Evolutionary conservation across 2,113 vertebrate species (phyloP), one percentile per base, ranked within the genome.

Genomic region (Lamprologus lemairii): DNA sequence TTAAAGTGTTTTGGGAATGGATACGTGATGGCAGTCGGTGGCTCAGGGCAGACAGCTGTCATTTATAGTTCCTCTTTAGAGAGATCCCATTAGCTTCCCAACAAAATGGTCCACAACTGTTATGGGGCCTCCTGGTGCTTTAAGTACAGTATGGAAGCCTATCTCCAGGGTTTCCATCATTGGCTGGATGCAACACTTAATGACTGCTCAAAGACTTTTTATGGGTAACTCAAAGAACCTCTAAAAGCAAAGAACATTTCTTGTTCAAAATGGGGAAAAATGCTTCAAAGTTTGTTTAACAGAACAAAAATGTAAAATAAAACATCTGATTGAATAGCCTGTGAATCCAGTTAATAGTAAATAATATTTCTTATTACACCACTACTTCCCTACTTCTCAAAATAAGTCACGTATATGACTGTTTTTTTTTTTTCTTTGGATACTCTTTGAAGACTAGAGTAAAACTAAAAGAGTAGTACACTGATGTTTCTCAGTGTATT

Each of bases 11-110:
- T 91, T 80, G 89, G 91, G 90, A 89, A 92, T 88, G 92, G 83
- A 89, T 86, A 92, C 23, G 53, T 92, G 87, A 94, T 87, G 91
- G 60, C 83, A 92, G 84, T 84, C 89, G 73, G 86, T 90, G 91
- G 93, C 94, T 95, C 92, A 84, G 65, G 89, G 91, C 80, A 93
- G 94, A 93, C 91, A 95, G 93, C 90, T 95, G 93, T 92, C 92
- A 96, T 94, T 95, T 95, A 94, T 37, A 91, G 87, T 89, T 71
- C 42, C 82, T 88, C 91, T 95, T 93, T 90, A 87, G 80, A 93
- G 87, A 90, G 42, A 92, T 92, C 88, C 89, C 82, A 92, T 94
- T 94, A 95, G 88, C 83, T 89, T 83, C 80, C 86, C 80, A 85
- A 85, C 91, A 94, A 93, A 94, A 94, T 89, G 80, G 60, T 90